phyloP scores from a whole-genome alignment of 2,797 vertebrate genomes.

The Discoglossus pictus region DNA sequence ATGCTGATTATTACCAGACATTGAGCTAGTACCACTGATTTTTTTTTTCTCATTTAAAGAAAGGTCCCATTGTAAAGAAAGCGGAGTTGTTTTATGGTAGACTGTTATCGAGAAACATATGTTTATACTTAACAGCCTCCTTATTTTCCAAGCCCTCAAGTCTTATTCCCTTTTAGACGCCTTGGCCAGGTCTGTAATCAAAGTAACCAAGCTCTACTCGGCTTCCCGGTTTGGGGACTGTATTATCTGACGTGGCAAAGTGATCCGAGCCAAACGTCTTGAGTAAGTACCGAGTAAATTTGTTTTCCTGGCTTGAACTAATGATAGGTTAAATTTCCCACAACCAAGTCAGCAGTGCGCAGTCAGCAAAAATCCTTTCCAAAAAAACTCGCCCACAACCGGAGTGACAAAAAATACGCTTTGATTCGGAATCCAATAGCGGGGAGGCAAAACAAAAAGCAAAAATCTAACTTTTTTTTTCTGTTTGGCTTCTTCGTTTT shows the following conservation, averaged over 20 bases:
- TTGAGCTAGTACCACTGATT: constrained; percentile 40
- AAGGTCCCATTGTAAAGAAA: constrained; percentile 62
- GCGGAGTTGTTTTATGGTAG: constrained; percentile 62
- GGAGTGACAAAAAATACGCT: constrained; percentile 46
- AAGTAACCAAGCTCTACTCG: not conserved
- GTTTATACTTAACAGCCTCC: constrained; percentile 73
- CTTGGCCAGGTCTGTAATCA: too few relatives aligned
- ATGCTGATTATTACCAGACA: constrained; percentile 66
- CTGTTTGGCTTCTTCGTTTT: not conserved
- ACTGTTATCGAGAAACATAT: constrained; percentile 74
- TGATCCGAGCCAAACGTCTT: not conserved
- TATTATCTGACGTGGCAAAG: constrained; percentile 26
- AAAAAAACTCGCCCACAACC: constrained; percentile 55
- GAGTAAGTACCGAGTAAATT: constrained; percentile 27
- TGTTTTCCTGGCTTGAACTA: constrained; percentile 41
- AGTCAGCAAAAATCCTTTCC: constrained; percentile 52
- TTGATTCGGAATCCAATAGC: constrained; percentile 11
- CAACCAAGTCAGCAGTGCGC: constrained; percentile 57
- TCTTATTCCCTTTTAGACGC: constrained; percentile 66
- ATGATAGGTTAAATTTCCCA: constrained; percentile 65
- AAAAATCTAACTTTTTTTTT: not conserved
- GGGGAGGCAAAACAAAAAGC: not conserved
- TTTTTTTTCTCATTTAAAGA: constrained; percentile 61
- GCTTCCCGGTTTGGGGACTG: constrained; percentile 7
- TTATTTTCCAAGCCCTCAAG: constrained; percentile 64